These are phyloP conservation scores for Phrynocephalus vlangalii DNA, from an alignment of 2,797 vertebrate genomes.

Conservation along the genomic window DNA sequence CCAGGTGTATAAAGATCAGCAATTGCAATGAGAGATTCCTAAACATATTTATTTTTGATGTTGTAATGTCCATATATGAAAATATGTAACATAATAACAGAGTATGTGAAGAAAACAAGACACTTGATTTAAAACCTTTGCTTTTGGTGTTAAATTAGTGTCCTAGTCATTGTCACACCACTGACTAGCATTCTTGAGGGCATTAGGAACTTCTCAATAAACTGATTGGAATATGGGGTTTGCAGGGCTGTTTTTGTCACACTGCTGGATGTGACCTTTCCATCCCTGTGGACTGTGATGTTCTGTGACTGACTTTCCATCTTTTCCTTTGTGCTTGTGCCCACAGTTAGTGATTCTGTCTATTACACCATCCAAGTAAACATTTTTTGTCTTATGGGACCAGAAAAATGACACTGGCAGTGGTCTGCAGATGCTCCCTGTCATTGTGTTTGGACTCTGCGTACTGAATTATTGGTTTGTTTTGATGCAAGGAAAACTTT, in stretches of 20 bases:
- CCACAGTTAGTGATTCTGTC: slow-evolving; percentile 75
- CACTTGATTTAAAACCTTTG: neutral
- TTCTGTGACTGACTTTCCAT: slow-evolving; percentile 74
- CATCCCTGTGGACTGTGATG: slow-evolving; percentile 59
- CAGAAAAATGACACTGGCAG: slow-evolving; percentile 62
- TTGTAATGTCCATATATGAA: neutral
- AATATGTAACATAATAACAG: neutral
- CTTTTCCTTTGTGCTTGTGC: slow-evolving; percentile 55
- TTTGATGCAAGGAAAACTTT: slow-evolving; percentile 48
- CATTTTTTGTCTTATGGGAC: slow-evolving; percentile 69
- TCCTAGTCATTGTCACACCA: slow-evolving; percentile 27
- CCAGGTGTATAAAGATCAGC: neutral
- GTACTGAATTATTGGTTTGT: slow-evolving; percentile 46
- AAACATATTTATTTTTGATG: slow-evolving; percentile 18
- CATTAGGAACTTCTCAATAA: slow-evolving; percentile 48
- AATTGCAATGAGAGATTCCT: neutral
- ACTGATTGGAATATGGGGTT: slow-evolving; percentile 57
- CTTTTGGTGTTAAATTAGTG: slow-evolving; percentile 42
- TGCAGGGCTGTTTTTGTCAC: slow-evolving; percentile 57
- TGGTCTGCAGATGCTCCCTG: slow-evolving; percentile 64
- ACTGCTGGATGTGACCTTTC: slow-evolving; percentile 61
- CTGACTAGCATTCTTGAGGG: slow-evolving; percentile 21
- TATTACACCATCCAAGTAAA: slow-evolving; percentile 75
- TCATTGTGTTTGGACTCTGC: slow-evolving; percentile 59
- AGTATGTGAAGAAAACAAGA: slow-evolving; percentile 1